Evolutionary conservation across 2,113 vertebrate species (phyloP).

Genomic region (Oreochromis spilurus): DNA sequence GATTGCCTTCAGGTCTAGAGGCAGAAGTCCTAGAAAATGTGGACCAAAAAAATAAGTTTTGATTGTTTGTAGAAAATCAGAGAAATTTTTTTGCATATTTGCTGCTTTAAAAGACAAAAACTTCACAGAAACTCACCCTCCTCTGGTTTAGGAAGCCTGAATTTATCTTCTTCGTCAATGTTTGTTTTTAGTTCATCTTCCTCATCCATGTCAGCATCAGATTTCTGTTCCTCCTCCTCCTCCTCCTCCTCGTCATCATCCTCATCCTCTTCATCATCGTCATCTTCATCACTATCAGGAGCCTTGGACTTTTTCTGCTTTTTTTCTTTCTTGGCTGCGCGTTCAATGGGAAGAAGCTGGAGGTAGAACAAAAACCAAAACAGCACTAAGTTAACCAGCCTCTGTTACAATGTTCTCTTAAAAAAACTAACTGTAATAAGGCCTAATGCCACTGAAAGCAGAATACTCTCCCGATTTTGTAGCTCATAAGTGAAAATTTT

Average conservation of each 20-base stretch:
- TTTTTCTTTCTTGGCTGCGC: conserved; percentile 81
- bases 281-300: conserved; percentile 65
- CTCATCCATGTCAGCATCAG: conserved; percentile 55
- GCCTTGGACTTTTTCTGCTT: conserved; percentile 59
- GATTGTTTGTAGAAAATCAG: background rate
- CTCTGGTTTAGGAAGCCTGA: conserved; percentile 78
- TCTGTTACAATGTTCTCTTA: background rate
- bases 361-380: background rate
- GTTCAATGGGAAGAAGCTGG: conserved; percentile 92
- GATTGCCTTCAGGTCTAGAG: conserved; percentile 81
- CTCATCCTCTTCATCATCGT: conserved; percentile 69
- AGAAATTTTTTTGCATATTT: background rate
- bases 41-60: conserved; percentile 9
- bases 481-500: too few relatives aligned
- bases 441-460: background rate
- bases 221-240: background rate
- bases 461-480: background rate
- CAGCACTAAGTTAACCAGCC: background rate
- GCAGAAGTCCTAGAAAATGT: conserved; percentile 64
- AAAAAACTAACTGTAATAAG: background rate
- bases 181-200: conserved; percentile 80
- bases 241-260: conserved; percentile 49
- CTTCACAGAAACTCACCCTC: conserved; percentile 69
- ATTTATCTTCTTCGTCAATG: conserved; percentile 78
- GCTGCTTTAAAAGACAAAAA: background rate